Conservation (phyloP, 2,888 invertebrate genomes). For the Brachypterus glaber region DNA sequence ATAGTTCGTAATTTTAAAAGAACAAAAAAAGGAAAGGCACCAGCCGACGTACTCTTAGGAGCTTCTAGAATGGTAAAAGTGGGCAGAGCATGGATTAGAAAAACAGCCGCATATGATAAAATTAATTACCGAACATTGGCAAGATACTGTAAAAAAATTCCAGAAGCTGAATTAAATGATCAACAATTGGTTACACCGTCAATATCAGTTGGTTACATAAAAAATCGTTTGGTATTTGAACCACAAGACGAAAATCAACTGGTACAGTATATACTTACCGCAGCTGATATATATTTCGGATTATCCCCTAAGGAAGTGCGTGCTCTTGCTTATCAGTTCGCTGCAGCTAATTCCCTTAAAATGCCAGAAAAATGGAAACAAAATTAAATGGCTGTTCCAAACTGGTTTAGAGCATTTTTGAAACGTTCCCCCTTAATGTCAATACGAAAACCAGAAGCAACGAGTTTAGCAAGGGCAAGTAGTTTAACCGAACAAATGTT, state of each 20-base stretch:
- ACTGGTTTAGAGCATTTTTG: slow-evolving; percentile 26
- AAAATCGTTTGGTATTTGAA: not conserved
- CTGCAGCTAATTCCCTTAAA: slow-evolving; percentile 12
- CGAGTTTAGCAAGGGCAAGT: slow-evolving; percentile 23
- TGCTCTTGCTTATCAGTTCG: slow-evolving; percentile 21
- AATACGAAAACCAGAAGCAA: slow-evolving; percentile 24
- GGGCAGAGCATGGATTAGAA: no score
- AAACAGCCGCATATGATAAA: no score
- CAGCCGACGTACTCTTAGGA: no score
- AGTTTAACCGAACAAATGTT: slow-evolving; percentile 25
- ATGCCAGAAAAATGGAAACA: slow-evolving; percentile 20
- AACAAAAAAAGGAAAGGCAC: no score
- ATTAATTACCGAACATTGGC: no score
- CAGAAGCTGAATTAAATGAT: no score
- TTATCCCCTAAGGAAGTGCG: no score
- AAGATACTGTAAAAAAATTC: no score
- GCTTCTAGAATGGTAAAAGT: no score
- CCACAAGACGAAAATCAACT: not conserved
- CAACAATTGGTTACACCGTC: no score
- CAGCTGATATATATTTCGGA: slow-evolving; percentile 18
- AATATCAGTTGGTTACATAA: slow-evolving; percentile 4
- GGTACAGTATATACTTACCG: slow-evolving; percentile 10
- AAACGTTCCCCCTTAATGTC: slow-evolving; percentile 22
- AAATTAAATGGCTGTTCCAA: slow-evolving; percentile 21
- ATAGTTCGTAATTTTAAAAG: no score